phyloP scores from a whole-genome alignment of 92 coral and sea anemone species.

The Porites rus region DNA sequence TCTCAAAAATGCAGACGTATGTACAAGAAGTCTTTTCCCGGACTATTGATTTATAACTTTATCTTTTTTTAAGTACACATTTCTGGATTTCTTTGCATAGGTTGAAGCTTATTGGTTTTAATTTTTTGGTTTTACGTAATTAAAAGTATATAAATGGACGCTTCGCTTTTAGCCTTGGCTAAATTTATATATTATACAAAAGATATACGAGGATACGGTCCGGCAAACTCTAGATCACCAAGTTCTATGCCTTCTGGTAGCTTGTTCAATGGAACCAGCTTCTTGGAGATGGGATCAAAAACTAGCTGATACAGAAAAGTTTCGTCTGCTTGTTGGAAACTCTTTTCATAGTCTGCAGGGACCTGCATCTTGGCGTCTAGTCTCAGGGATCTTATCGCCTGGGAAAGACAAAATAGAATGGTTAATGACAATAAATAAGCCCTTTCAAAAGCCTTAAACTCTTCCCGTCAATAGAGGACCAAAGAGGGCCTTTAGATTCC shows the following conservation, averaged over 20 bases:
- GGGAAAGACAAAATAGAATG: not conserved
- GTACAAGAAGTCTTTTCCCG: too few relatives aligned
- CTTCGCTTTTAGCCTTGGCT: too few relatives aligned
- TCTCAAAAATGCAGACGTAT: too few relatives aligned
- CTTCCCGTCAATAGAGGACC: not conserved
- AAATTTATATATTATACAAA: not conserved
- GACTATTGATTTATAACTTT: too few relatives aligned
- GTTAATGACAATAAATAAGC: not conserved
- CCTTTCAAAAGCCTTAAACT: not conserved
- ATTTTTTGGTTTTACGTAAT: too few relatives aligned
- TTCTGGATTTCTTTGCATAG: too few relatives aligned
- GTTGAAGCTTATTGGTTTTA: too few relatives aligned
- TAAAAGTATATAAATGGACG: too few relatives aligned
- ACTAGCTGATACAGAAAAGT: conserved; percentile 93
- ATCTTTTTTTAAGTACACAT: too few relatives aligned
- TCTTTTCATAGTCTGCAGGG: conserved; percentile 85
- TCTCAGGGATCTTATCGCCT: conserved; percentile 85
- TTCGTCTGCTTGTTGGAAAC: conserved; percentile 92
- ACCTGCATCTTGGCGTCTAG: conserved; percentile 86
- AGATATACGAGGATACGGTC: conserved; percentile 89
- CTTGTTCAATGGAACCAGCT: conserved; percentile 86
- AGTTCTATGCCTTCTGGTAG: conserved; percentile 81
- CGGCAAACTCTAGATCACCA: conserved; percentile 85
- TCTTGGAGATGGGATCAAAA: conserved; percentile 85
- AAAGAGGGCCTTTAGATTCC: too few relatives aligned